Evolutionary conservation across 2,113 vertebrate genomes (phyloP).

Genomic region (Bombycilla garrulus): DNA sequence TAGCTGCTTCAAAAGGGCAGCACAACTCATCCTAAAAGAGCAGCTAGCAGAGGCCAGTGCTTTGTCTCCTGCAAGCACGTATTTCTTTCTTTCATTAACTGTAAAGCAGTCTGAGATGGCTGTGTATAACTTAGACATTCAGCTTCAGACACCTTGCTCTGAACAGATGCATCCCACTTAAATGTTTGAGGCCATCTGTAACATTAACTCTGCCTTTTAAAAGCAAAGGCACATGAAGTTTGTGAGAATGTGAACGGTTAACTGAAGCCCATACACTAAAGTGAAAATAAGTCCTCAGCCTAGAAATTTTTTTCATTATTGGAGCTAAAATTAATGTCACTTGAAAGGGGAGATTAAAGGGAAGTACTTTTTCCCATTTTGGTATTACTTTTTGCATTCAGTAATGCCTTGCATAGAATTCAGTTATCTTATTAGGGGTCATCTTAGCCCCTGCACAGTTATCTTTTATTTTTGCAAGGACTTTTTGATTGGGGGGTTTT

Average conservation of each 20-base stretch:
- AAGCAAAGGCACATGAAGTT: background rate
- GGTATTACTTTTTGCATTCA: conserved; percentile 14
- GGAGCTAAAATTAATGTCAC: conserved; percentile 22
- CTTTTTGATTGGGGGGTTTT: background rate
- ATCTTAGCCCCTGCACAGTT: background rate
- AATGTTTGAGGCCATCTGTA: background rate
- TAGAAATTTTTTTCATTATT: background rate
- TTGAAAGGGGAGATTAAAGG: conserved; percentile 38
- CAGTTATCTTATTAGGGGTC: background rate
- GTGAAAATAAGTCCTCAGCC: background rate
- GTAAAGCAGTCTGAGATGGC: background rate
- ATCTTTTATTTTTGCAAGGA: background rate
- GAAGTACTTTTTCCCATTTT: background rate
- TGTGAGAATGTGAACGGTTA: background rate
- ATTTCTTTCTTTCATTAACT: background rate
- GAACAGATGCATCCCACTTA: background rate
- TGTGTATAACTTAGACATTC: background rate
- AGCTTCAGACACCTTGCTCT: background rate
- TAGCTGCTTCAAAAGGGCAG: background rate
- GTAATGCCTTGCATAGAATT: background rate
- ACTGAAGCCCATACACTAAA: background rate
- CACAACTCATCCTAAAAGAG: background rate
- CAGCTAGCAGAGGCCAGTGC: background rate
- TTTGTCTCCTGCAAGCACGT: background rate
- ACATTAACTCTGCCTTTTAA: background rate